Evolutionary conservation across 2,113 vertebrate species (phyloP).

Genomic region (Plecturocebus donacophilus): DNA sequence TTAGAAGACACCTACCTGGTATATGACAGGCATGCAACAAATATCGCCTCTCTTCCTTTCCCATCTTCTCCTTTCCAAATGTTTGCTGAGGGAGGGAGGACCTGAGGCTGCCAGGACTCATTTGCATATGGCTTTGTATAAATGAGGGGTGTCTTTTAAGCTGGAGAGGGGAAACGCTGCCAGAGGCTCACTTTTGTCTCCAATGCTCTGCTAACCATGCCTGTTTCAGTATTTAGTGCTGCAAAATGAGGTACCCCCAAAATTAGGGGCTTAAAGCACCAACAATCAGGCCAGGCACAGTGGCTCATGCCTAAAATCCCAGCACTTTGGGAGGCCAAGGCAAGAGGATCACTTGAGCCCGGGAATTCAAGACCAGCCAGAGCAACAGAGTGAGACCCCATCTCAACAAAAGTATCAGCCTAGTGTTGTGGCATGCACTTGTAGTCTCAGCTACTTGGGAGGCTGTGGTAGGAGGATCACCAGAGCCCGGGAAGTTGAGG

Average conservation of each 20-base stretch:
- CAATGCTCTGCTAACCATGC: not conserved
- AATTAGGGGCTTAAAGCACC: not conserved
- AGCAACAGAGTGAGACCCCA: too few relatives aligned
- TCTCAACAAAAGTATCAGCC: too few relatives aligned
- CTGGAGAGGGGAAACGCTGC: not conserved
- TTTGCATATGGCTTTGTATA: slow-evolving; percentile 28
- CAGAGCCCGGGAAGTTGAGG: too few relatives aligned
- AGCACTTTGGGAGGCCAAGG: too few relatives aligned
- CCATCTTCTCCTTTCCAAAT: not conserved
- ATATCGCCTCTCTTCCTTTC: not conserved
- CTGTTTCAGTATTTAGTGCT: not conserved
- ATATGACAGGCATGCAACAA: not conserved
- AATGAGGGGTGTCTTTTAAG: slow-evolving; percentile 20
- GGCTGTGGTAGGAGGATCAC: too few relatives aligned
- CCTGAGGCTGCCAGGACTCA: not conserved
- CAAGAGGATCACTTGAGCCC: too few relatives aligned
- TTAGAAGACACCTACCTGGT: not conserved
- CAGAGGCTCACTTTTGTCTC: slow-evolving; percentile 23
- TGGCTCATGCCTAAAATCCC: too few relatives aligned
- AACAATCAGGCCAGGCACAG: not conserved
- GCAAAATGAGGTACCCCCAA: not conserved
- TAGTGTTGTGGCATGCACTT: too few relatives aligned
- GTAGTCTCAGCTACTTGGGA: too few relatives aligned
- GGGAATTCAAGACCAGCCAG: too few relatives aligned
- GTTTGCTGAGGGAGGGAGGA: not conserved